Conservation (phyloP, 1,140 invertebrate species). For the Listronotus bonariensis region DNA sequence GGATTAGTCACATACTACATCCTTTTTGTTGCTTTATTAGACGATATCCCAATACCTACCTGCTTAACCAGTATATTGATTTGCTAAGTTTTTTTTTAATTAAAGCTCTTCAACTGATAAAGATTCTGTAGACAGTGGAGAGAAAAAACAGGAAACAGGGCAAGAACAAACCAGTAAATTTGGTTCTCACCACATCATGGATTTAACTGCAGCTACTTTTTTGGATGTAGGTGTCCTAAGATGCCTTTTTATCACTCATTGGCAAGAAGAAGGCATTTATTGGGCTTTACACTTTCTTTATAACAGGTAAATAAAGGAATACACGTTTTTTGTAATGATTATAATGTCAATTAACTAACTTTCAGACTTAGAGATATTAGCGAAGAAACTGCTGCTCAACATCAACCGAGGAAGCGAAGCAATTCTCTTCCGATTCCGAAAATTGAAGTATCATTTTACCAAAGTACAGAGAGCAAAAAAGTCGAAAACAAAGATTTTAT, state of each 20-base stretch:
- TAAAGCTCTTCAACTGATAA: constrained; percentile 60
- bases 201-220: constrained; percentile 89
- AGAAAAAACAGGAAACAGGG: constrained; percentile 19
- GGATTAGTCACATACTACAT: no score
- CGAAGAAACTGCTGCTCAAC: constrained; percentile 74
- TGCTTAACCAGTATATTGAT: no score
- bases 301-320: constrained; percentile 67
- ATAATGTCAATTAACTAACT: no score
- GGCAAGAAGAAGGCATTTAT: constrained; percentile 96
- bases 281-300: constrained; percentile 96
- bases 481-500: constrained; percentile 76
- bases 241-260: constrained; percentile 95
- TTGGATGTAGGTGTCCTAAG: constrained; percentile 94
- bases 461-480: constrained; percentile 71
- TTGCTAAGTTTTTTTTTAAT: no score
- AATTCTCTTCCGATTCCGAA: constrained; percentile 93
- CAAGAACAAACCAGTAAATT: constrained; percentile 24
- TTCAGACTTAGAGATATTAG: constrained; percentile 77
- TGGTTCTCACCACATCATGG: constrained; percentile 52
- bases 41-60: no score
- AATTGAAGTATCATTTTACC: constrained; percentile 85
- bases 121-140: constrained; percentile 57
- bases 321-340: constrained; percentile 15
- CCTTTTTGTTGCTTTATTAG: no score
- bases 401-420: constrained; percentile 78